Evolutionary conservation across 2,888 invertebrate genomes (phyloP).

Genomic region (Ennomos fuscantarius): DNA sequence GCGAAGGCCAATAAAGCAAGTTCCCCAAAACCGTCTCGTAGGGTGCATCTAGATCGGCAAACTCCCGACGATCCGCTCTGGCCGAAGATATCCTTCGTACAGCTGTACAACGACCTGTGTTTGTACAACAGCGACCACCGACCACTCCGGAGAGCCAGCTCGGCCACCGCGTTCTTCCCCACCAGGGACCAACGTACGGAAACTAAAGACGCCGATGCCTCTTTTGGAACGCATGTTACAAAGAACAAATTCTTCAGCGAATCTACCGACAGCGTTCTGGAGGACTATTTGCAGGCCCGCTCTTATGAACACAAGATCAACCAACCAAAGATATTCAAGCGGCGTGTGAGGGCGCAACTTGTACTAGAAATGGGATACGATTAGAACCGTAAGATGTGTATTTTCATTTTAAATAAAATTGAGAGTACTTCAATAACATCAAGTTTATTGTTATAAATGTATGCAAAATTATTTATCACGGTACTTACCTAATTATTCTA

Average conservation of each 20-base stretch:
- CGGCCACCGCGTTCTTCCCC: neutral
- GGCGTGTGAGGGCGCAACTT: neutral
- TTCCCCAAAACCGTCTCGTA: neutral
- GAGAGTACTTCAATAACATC: neutral
- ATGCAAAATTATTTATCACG: slow-evolving; percentile 2
- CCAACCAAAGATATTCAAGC: neutral
- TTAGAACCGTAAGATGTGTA: neutral
- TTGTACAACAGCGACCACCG: slow-evolving; percentile 7
- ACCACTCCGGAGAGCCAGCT: slow-evolving; percentile 1
- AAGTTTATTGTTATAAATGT: neutral
- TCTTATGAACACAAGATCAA: neutral
- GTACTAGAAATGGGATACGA: slow-evolving; percentile 16
- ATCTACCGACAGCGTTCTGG: slow-evolving; percentile 16
- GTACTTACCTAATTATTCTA: neutral
- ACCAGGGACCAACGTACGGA: too few species aligned
- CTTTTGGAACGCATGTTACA: neutral
- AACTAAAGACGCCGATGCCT: too few species aligned
- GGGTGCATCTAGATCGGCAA: too few species aligned
- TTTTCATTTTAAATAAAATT: slow-evolving; percentile 1
- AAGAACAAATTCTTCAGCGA: neutral
- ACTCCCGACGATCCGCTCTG: neutral
- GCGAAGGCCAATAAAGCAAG: slow-evolving; percentile 11
- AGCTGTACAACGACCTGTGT: slow-evolving; percentile 44
- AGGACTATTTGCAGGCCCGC: neutral
- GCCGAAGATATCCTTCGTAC: slow-evolving; percentile 46